Evolutionary conservation across 2,113 vertebrate genomes (phyloP).

Genomic region (Poeciliopsis prolifica): DNA sequence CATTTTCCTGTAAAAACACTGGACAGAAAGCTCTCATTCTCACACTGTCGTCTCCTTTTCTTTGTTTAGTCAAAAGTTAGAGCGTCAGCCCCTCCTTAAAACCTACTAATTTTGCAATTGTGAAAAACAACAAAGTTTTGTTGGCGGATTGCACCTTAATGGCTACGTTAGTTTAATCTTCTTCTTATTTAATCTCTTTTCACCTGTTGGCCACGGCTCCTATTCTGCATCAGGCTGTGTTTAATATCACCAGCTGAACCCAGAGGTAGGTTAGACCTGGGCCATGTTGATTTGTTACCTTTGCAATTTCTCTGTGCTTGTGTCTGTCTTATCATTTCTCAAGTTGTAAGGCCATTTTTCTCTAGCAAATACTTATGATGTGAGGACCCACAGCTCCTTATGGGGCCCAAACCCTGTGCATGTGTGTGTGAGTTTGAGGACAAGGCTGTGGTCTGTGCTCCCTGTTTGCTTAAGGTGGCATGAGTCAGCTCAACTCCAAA

Average conservation of each 20-base stretch:
- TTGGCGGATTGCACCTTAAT: constrained; percentile 49
- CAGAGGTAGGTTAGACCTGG: constrained; percentile 54
- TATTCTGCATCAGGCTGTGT: constrained; percentile 63
- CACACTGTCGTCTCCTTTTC: constrained; percentile 21
- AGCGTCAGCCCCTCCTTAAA: constrained; percentile 21
- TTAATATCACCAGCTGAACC: constrained; percentile 50
- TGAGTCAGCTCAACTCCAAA: constrained; percentile 75
- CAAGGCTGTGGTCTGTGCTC: constrained; percentile 79
- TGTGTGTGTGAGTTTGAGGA: constrained; percentile 43
- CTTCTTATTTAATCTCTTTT: constrained; percentile 31
- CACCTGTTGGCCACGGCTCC: constrained; percentile 18
- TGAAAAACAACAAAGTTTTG: constrained; percentile 62
- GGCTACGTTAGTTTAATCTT: constrained; percentile 5
- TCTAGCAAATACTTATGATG: too few species aligned
- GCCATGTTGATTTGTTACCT: constrained; percentile 71
- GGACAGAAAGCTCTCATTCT: constrained; percentile 35
- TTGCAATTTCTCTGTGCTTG: constrained; percentile 38
- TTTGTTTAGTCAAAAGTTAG: constrained; percentile 27
- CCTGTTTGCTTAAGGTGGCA: constrained; percentile 78
- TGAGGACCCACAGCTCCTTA: too few species aligned
- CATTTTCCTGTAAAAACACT: constrained; percentile 31
- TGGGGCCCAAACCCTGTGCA: background rate
- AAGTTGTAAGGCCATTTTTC: too few species aligned
- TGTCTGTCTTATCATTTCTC: background rate
- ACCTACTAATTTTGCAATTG: constrained; percentile 32